Percentiles rank a stretch among this genome's conserved stretches.
phyloP scores from a whole-genome alignment of 2,797 vertebrate species.

The Anabacerthia variegaticeps region DNA sequence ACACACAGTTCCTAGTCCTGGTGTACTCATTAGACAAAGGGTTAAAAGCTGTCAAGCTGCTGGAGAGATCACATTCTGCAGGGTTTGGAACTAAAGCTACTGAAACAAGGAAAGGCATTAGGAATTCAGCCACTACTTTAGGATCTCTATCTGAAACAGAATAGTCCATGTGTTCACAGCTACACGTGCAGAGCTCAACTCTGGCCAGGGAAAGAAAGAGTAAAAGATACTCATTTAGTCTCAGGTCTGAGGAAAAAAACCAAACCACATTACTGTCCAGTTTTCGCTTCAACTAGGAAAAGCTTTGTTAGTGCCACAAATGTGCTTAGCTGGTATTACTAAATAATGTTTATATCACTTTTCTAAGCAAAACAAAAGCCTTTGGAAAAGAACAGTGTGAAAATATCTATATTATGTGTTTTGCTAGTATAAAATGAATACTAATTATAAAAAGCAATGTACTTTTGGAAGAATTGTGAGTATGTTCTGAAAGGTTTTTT shows the following conservation, averaged over 20 bases:
- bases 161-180: conserved; percentile 15
- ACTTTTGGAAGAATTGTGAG: not conserved
- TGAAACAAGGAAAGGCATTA: not conserved
- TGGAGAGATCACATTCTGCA: conserved; percentile 8
- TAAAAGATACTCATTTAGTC: not conserved
- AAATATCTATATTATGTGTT: not conserved
- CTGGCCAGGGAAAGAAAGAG: not conserved
- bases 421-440: not conserved
- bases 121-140: conserved; percentile 7
- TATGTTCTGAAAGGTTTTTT: not conserved
- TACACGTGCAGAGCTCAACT: not conserved
- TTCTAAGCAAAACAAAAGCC: not conserved
- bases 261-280: not conserved
- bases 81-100: not conserved
- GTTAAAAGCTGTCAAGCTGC: conserved; percentile 15
- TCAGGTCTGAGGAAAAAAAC: not conserved
- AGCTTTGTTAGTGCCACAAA: not conserved
- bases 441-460: not conserved
- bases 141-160: conserved; percentile 4
- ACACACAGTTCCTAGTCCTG: not conserved
- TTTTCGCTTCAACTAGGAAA: not conserved
- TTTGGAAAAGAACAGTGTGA: not conserved
- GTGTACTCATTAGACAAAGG: conserved; percentile 39
- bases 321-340: not conserved
- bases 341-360: not conserved